Percentiles rank a stretch among this genome's conserved stretches.
Conservation (phyloP, 2,888 invertebrate genomes). For the Napeogenes sylphis region DNA sequence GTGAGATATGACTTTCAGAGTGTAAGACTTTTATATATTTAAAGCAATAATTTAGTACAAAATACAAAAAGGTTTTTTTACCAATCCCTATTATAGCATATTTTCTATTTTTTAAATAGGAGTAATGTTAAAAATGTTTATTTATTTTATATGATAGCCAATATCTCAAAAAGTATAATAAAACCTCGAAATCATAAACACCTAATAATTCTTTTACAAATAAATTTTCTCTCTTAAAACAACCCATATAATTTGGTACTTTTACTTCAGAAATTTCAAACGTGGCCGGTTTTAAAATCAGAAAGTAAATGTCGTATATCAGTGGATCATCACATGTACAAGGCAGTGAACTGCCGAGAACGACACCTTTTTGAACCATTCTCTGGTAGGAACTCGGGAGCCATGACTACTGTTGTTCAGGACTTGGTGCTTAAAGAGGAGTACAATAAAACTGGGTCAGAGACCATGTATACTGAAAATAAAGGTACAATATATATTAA, state of each 20-base stretch:
- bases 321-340: constrained; percentile 87
- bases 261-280: constrained; percentile 79
- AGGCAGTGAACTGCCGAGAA: constrained; percentile 83
- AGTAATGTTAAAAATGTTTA: too few relatives aligned
- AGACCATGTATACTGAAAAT: constrained; percentile 65
- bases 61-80: too few relatives aligned
- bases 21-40: constrained; percentile 65
- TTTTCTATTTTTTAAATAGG: too few relatives aligned
- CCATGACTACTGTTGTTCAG: constrained; percentile 81
- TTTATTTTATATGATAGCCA: not conserved
- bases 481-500: constrained; percentile 46
- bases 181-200: not conserved
- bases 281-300: constrained; percentile 86
- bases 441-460: constrained; percentile 60
- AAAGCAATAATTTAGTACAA: not conserved
- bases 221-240: too few relatives aligned
- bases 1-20: constrained; percentile 85
- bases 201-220: too few relatives aligned
- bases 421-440: constrained; percentile 77
- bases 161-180: not conserved
- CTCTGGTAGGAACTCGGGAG: constrained; percentile 84
- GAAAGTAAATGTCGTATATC: constrained; percentile 83
- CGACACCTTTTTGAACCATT: constrained; percentile 86
- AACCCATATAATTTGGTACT: too few relatives aligned
- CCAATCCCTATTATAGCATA: too few relatives aligned